A percentile compares a stretch with the other conserved stretches of the same genome.
Evolutionary conservation across 1,140 invertebrate genomes (phyloP).

Genomic region (Cataglyphis hispanica): DNA sequence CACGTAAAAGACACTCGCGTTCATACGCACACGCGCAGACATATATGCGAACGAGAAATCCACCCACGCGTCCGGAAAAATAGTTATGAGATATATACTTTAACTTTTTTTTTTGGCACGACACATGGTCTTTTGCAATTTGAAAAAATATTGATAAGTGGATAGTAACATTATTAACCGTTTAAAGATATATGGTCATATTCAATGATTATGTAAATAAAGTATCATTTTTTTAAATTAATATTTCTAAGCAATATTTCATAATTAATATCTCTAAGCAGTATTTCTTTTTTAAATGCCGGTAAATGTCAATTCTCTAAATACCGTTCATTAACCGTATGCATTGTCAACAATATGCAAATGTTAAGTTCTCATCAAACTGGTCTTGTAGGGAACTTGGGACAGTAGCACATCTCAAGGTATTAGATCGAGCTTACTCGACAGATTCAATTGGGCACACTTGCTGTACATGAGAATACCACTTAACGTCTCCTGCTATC

Average conservation of each 20-base stretch:
- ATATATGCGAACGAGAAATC: slow-evolving; percentile 22
- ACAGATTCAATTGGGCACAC: slow-evolving; percentile 63
- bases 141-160: neutral
- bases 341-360: slow-evolving; percentile 61
- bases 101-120: neutral
- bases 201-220: neutral
- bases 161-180: neutral
- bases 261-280: neutral
- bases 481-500: slow-evolving; percentile 59
- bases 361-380: slow-evolving; percentile 60
- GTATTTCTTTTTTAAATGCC: neutral
- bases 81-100: slow-evolving; percentile 8
- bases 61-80: neutral
- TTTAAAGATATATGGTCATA: neutral
- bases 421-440: slow-evolving; percentile 61
- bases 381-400: slow-evolving; percentile 55
- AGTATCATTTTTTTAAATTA: neutral
- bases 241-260: neutral
- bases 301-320: slow-evolving; percentile 8
- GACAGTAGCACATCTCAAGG: slow-evolving; percentile 57
- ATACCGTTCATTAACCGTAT: slow-evolving; percentile 15
- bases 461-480: slow-evolving; percentile 61
- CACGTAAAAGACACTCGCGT: slow-evolving; percentile 49
- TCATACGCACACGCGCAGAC: slow-evolving; percentile 16
- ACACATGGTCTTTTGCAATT: neutral